Conservation (phyloP, 2,888 invertebrate genomes). For the Tachina fera region DNA sequence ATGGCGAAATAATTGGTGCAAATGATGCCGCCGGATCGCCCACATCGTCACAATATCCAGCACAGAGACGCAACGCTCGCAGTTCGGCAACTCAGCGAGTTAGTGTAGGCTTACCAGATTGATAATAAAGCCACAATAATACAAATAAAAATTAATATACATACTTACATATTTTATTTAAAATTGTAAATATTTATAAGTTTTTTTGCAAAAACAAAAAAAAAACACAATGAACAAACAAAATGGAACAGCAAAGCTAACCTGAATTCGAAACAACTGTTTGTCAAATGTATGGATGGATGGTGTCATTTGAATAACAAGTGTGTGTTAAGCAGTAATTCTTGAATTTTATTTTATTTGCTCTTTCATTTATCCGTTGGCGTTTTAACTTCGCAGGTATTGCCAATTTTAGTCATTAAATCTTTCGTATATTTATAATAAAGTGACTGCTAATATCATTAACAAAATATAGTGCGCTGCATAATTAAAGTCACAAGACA, state of each 20-base stretch:
- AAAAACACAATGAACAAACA: not conserved
- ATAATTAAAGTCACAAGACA: no score
- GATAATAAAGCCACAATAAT: constrained; percentile 59
- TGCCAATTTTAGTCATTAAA: constrained; percentile 40
- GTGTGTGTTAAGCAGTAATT: constrained; percentile 6
- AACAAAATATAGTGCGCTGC: not conserved
- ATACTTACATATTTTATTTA: constrained; percentile 1
- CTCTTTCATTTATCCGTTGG: constrained; percentile 16
- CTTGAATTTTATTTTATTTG: not conserved
- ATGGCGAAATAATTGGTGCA: constrained; percentile 79
- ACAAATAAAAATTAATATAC: constrained; percentile 12
- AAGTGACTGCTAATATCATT: not conserved
- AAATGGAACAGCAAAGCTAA: constrained; percentile 12
- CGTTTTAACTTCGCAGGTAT: constrained; percentile 35
- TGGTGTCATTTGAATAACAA: constrained; percentile 57
- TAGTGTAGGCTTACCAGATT: constrained; percentile 82
- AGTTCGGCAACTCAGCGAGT: constrained; percentile 79
- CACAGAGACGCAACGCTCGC: constrained; percentile 75
- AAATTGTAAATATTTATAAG: constrained; percentile 48
- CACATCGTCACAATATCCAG: constrained; percentile 66
- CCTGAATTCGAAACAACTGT: constrained; percentile 23
- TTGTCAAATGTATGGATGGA: constrained; percentile 27
- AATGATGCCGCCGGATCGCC: constrained; percentile 73
- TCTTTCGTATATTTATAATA: not conserved
- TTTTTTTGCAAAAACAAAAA: not conserved